Percentiles rank a stretch among this genome's conserved stretches.
phyloP scores from a whole-genome alignment of 2,888 invertebrate genomes.

The Cosmia pyralina region DNA sequence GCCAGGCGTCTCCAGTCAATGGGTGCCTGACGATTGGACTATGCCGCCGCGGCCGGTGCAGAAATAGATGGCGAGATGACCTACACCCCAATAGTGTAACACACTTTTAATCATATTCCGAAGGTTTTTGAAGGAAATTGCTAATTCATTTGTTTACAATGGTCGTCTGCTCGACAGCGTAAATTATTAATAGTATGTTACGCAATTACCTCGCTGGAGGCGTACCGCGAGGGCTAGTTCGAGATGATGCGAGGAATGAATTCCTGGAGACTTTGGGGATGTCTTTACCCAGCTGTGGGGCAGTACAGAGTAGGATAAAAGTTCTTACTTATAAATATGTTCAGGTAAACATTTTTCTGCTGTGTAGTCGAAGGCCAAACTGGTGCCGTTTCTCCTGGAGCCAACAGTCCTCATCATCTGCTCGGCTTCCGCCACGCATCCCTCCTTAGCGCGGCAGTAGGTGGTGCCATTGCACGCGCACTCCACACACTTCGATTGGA shows the following conservation, averaged over 20 bases:
- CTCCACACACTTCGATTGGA: slow-evolving; percentile 63
- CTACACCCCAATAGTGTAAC: not conserved
- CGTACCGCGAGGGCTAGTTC: not conserved
- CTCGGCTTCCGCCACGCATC: slow-evolving; percentile 56
- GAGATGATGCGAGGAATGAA: too few relatives aligned
- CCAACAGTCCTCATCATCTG: slow-evolving; percentile 15
- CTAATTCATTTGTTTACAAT: too few relatives aligned
- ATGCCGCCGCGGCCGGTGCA: not conserved
- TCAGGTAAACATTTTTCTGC: slow-evolving; percentile 71
- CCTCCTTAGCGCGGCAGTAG: slow-evolving; percentile 58
- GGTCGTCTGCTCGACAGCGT: too few relatives aligned
- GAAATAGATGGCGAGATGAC: not conserved
- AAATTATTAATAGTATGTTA: too few relatives aligned
- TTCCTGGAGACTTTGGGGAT: not conserved
- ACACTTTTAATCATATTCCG: too few relatives aligned
- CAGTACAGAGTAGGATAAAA: not conserved
- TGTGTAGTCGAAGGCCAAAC: slow-evolving; percentile 56
- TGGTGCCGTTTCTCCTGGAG: slow-evolving; percentile 37
- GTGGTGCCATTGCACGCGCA: slow-evolving; percentile 65
- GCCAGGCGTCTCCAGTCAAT: not conserved
- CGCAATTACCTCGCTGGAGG: too few relatives aligned
- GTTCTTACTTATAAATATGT: slow-evolving; percentile 75
- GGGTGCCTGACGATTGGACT: not conserved
- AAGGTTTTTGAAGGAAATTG: too few relatives aligned
- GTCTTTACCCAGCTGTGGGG: too few relatives aligned